A percentile compares a stretch with the other conserved stretches of the same genome.
Conservation (phyloP, 2,113 vertebrate species). For the Herpailurus yagouaroundi region DNA sequence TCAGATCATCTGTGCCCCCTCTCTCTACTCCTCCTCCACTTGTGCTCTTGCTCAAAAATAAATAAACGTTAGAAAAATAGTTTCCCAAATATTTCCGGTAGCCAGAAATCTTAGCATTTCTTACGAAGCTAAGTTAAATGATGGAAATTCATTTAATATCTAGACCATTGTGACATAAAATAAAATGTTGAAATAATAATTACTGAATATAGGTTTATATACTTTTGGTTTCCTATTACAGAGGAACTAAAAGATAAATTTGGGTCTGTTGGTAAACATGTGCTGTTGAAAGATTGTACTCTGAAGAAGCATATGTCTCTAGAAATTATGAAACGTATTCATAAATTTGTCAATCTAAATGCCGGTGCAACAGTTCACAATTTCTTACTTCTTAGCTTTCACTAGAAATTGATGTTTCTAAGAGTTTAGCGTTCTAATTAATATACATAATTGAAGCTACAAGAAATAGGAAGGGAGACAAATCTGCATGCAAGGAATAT, state of each 20-base stretch:
- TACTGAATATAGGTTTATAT: neutral
- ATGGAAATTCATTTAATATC: neutral
- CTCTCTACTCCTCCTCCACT: too few relatives aligned
- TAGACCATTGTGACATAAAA: neutral
- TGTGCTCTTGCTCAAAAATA: too few relatives aligned
- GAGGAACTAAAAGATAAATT: neutral
- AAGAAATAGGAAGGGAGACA: neutral
- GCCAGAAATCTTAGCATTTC: neutral
- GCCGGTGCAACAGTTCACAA: neutral
- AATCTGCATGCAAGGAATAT: neutral
- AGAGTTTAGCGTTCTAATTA: neutral
- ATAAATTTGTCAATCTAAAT: neutral
- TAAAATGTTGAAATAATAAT: neutral
- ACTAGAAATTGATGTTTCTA: neutral
- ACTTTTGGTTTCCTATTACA: neutral
- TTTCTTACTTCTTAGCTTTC: neutral
- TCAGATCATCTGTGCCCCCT: too few relatives aligned
- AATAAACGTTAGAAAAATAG: neutral
- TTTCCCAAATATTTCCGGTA: neutral
- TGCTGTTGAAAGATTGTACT: neutral
- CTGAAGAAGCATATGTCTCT: neutral
- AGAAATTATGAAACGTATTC: neutral
- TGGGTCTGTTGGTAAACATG: neutral
- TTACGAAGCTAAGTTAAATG: neutral
- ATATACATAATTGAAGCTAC: neutral